Conservation (phyloP, 64 coral and sea anemone genomes). For the Montipora sp. region DNA sequence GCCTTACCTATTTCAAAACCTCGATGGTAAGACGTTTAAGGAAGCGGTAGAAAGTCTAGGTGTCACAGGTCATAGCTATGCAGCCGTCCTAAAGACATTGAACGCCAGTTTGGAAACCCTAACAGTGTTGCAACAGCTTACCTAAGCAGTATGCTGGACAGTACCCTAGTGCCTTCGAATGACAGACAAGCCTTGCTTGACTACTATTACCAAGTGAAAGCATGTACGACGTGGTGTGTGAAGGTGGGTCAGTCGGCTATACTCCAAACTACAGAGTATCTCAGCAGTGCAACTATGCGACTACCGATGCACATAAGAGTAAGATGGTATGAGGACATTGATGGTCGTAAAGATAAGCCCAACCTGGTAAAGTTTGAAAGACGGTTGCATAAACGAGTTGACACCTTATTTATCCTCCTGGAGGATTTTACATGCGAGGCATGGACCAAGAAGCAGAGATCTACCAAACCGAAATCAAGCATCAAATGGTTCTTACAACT, state of each 20-base stretch:
- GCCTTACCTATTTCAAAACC: slow-evolving; percentile 2
- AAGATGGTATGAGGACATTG: neutral
- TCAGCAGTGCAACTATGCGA: slow-evolving; percentile 14
- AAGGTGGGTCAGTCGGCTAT: slow-evolving; percentile 21
- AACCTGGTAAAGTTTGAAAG: neutral
- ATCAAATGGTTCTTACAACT: too few species aligned
- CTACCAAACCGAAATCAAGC: neutral
- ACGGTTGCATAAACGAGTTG: neutral
- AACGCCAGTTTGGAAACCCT: slow-evolving; percentile 21
- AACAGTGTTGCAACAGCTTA: slow-evolving; percentile 17
- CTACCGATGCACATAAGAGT: neutral
- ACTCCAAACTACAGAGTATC: slow-evolving; percentile 15
- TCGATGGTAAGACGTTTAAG: neutral
- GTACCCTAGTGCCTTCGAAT: neutral
- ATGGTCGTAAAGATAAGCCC: neutral
- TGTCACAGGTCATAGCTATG: slow-evolving; percentile 13
- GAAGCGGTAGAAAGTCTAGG: slow-evolving; percentile 36
- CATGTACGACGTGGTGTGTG: neutral
- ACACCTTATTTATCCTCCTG: slow-evolving; percentile 4
- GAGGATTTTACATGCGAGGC: too few species aligned
- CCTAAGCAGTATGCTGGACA: neutral
- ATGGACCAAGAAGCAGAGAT: too few species aligned
- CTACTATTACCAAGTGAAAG: neutral
- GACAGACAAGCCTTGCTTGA: neutral
- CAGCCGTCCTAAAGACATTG: slow-evolving; percentile 3